phyloP scores from a whole-genome alignment of 2,888 invertebrate genomes.

The Silvanus unidentatus region DNA sequence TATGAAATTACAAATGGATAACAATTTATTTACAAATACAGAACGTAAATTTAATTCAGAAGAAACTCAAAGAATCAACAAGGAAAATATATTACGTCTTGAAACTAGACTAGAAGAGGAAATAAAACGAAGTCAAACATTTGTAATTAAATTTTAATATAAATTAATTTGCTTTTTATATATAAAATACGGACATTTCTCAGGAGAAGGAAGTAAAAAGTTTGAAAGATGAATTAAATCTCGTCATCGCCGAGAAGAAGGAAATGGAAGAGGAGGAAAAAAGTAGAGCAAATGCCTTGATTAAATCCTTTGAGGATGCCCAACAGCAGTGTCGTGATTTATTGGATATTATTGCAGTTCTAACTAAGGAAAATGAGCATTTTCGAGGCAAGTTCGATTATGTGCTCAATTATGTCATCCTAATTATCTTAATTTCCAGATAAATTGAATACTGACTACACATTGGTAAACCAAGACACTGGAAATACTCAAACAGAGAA shows the following conservation, averaged over 20 bases:
- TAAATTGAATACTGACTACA: not conserved
- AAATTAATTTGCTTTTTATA: slow-evolving; percentile 7
- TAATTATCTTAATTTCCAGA: too few relatives aligned
- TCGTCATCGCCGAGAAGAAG: slow-evolving; percentile 19
- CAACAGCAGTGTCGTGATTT: slow-evolving; percentile 35
- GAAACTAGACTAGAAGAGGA: too few relatives aligned
- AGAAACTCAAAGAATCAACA: slow-evolving; percentile 30
- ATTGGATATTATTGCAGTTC: slow-evolving; percentile 28
- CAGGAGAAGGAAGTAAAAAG: slow-evolving; percentile 29
- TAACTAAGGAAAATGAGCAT: slow-evolving; percentile 34
- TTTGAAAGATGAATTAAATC: slow-evolving; percentile 28
- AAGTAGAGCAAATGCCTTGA: slow-evolving; percentile 21
- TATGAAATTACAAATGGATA: slow-evolving; percentile 27
- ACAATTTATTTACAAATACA: slow-evolving; percentile 27
- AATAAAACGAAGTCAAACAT: slow-evolving; percentile 26
- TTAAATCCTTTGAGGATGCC: slow-evolving; percentile 29
- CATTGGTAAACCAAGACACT: not conserved
- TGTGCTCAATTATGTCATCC: too few relatives aligned
- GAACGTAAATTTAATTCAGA: slow-evolving; percentile 29
- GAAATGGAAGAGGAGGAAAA: slow-evolving; percentile 26
- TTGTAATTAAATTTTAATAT: slow-evolving; percentile 20
- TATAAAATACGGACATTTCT: slow-evolving; percentile 3
- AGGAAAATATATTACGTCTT: slow-evolving; percentile 29
- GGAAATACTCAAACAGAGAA: slow-evolving; percentile 26
- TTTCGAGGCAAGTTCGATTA: slow-evolving; percentile 25